Percentiles rank a stretch among this genome's conserved stretches.
These are phyloP conservation scores for Cyrtodaria siliqua DNA, from an alignment of 2,888 invertebrate species.

Conservation along the genomic window DNA sequence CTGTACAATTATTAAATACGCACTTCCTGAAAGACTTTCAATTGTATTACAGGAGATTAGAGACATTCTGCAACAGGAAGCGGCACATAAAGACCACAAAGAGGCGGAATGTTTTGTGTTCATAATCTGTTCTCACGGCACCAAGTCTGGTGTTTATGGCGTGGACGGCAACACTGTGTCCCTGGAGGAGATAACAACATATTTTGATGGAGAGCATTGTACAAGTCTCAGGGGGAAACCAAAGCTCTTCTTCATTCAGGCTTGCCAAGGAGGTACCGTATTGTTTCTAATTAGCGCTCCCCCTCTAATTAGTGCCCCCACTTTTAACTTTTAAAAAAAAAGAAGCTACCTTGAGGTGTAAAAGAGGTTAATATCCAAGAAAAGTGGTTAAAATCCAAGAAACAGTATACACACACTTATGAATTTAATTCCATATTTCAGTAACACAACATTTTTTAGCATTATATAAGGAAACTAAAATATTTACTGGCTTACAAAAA, in stretches of 20 bases:
- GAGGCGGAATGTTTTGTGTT: conserved; percentile 66
- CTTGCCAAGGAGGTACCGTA: conserved; percentile 72
- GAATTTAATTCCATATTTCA: too few relatives aligned
- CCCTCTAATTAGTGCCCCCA: too few relatives aligned
- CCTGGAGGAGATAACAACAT: conserved; percentile 46
- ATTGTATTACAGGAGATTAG: conserved; percentile 50
- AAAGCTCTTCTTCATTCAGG: conserved; percentile 73
- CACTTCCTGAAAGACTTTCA: too few relatives aligned
- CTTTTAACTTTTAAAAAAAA: too few relatives aligned
- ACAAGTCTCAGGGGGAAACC: conserved; percentile 66
- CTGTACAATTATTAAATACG: background rate
- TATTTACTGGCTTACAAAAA: too few relatives aligned
- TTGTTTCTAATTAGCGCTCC: too few relatives aligned
- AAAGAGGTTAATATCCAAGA: too few relatives aligned
- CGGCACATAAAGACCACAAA: conserved; percentile 37
- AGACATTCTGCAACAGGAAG: conserved; percentile 42
- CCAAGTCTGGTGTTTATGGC: conserved; percentile 61
- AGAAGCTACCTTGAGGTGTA: too few relatives aligned
- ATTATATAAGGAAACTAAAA: too few relatives aligned
- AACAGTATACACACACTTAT: too few relatives aligned
- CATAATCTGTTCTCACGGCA: conserved; percentile 67
- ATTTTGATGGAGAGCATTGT: conserved; percentile 65
- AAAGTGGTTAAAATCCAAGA: too few relatives aligned
- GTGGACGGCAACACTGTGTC: conserved; percentile 58
- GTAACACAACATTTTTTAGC: too few relatives aligned